Percentiles rank a stretch among this genome's conserved stretches.
These are phyloP conservation scores for Prionace glauca DNA, from an alignment of 2,797 vertebrate genomes.

Conservation along the genomic window DNA sequence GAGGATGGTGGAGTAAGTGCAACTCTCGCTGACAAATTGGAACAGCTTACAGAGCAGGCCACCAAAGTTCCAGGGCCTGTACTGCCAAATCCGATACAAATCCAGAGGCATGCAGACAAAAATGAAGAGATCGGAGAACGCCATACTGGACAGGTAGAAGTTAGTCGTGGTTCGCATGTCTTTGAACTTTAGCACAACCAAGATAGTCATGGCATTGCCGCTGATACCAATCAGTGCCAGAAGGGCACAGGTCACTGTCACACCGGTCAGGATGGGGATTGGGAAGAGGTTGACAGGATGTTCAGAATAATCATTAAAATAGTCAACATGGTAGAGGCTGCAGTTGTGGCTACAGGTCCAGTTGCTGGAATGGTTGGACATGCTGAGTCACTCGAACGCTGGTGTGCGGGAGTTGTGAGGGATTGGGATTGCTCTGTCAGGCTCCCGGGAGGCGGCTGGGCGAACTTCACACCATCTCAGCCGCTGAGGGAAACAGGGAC, in stretches of 20 bases:
- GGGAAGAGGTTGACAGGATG: conserved; percentile 71
- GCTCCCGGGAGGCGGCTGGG: background rate
- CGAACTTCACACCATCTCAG: conserved; percentile 21
- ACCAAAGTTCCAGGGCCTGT: conserved; percentile 89
- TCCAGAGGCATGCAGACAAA: conserved; percentile 95
- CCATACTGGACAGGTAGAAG: conserved; percentile 95
- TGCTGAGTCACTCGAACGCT: conserved; percentile 45
- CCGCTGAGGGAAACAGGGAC: background rate
- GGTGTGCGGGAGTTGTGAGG: background rate
- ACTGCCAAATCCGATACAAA: conserved; percentile 90
- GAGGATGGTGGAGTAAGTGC: conserved; percentile 93
- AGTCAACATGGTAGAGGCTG: conserved; percentile 54
- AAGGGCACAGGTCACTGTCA: conserved; percentile 75
- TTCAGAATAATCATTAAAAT: conserved; percentile 44
- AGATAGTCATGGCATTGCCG: conserved; percentile 87
- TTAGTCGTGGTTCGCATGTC: conserved; percentile 96
- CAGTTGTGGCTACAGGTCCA: conserved; percentile 53
- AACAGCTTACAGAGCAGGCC: conserved; percentile 90
- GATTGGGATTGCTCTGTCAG: background rate
- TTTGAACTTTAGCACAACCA: conserved; percentile 83
- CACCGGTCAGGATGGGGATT: conserved; percentile 71
- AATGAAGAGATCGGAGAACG: conserved; percentile 89
- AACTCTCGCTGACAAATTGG: conserved; percentile 90
- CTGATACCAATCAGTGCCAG: conserved; percentile 77
- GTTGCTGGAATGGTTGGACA: conserved; percentile 55